Evolutionary conservation across 2,113 vertebrate genomes (phyloP).

Genomic region (Ameiurus melas): DNA sequence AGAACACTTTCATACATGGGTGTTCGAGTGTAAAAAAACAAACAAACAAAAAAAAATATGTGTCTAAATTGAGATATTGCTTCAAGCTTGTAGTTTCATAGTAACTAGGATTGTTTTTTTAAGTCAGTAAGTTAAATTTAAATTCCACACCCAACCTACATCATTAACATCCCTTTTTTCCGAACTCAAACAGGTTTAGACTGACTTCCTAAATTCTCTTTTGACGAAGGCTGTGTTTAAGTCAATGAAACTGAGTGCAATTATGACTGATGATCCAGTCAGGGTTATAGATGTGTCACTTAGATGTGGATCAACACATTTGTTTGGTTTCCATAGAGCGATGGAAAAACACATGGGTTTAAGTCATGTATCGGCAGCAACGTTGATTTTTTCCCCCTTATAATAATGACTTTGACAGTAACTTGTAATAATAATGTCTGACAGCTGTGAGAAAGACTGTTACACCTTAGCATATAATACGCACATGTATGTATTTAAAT

Average conservation of each 20-base stretch:
- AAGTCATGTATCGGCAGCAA: conserved; percentile 14
- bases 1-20: background rate
- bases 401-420: conserved; percentile 16
- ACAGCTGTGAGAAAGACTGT: conserved; percentile 12
- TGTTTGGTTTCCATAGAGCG: conserved; percentile 39
- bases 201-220: background rate
- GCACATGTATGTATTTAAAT: background rate
- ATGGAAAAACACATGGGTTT: conserved; percentile 36
- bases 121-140: background rate
- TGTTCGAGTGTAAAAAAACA: background rate
- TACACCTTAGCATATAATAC: background rate
- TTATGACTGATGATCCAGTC: conserved; percentile 16
- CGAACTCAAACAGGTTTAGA: background rate
- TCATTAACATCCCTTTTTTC: background rate
- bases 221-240: background rate
- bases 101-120: background rate
- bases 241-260: background rate
- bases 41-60: background rate
- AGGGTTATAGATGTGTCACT: background rate
- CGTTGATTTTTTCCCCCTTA: background rate
- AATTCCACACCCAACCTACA: background rate
- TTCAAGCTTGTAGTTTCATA: background rate
- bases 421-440: background rate
- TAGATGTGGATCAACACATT: conserved; percentile 3
- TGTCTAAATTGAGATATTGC: background rate